Conservation (phyloP, 2,797 vertebrate genomes). For the Saxicola maurus region DNA sequence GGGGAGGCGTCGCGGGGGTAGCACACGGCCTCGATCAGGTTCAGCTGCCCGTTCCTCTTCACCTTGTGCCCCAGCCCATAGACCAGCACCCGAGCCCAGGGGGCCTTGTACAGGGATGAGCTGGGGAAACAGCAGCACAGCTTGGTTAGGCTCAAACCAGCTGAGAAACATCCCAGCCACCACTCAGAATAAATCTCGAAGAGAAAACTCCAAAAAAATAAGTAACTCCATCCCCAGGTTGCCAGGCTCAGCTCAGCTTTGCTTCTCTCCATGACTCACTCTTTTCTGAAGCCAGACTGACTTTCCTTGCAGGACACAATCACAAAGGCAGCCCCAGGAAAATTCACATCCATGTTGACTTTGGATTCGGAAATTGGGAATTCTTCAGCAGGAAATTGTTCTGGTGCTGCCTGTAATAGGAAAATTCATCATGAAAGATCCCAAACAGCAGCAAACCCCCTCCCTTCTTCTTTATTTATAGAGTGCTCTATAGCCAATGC, state of each 20-base stretch:
- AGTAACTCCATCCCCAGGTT: not conserved
- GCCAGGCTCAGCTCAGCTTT: not conserved
- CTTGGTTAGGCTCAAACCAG: not conserved
- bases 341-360: conserved; percentile 96
- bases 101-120: conserved; percentile 95
- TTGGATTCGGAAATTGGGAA: conserved; percentile 95
- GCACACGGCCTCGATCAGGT: conserved; percentile 92
- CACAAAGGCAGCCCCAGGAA: conserved; percentile 94
- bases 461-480: not conserved
- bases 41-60: conserved; percentile 91
- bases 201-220: fast-evolving
- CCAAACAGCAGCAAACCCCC: not conserved
- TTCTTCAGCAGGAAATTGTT: conserved; percentile 95
- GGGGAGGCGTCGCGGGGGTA: conserved; percentile 97
- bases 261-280: conserved; percentile 76
- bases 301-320: conserved; percentile 96
- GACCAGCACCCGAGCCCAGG: conserved; percentile 92
- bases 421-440: not conserved
- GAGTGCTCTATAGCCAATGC: not conserved
- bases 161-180: not conserved
- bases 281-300: conserved; percentile 93
- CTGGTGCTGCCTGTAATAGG: conserved; percentile 84
- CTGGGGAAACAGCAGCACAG: conserved; percentile 70
- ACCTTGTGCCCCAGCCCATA: conserved; percentile 97
- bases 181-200: not conserved